Percentiles rank a stretch among this genome's conserved stretches.
Conservation (phyloP, 2,888 invertebrate species). For the Campopleginae sp. region DNA sequence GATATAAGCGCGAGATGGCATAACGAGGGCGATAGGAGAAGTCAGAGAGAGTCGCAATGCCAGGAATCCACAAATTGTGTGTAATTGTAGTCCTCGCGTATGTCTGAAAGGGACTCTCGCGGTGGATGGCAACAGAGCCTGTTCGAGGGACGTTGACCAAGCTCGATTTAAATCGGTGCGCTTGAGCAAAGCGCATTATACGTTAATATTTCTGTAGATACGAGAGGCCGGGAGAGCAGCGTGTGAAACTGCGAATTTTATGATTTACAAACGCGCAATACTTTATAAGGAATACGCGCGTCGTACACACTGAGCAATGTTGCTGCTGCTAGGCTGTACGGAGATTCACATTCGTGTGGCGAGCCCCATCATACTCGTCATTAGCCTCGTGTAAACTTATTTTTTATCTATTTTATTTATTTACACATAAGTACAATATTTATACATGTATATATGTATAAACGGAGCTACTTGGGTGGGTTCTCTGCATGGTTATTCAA, state of each 20-base stretch:
- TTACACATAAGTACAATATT: conserved; percentile 41
- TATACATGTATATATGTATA: conserved; percentile 47
- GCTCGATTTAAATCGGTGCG: conserved; percentile 2
- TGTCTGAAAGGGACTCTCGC: conserved; percentile 28
- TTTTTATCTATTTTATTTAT: conserved; percentile 28
- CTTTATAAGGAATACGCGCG: conserved; percentile 65
- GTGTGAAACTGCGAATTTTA: conserved; percentile 80
- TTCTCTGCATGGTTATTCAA: conserved; percentile 54
- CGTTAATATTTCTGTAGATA: conserved; percentile 19
- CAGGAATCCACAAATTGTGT: conserved; percentile 80
- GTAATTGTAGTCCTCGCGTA: conserved; percentile 75
- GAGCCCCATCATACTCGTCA: conserved; percentile 11
- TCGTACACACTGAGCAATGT: conserved; percentile 7
- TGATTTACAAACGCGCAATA: conserved; percentile 77
- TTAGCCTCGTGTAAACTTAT: conserved; percentile 32
- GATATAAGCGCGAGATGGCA: conserved; percentile 51
- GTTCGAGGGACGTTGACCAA: background rate
- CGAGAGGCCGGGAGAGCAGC: conserved; percentile 68
- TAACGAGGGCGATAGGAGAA: conserved; percentile 42
- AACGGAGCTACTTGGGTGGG: conserved; percentile 64
- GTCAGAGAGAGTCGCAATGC: conserved; percentile 49
- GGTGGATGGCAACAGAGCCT: conserved; percentile 14
- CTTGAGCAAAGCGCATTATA: conserved; percentile 4
- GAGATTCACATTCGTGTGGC: background rate
- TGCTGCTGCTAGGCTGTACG: background rate